Conservation (phyloP, 2,888 invertebrate species). For the Cactoblastis cactorum region DNA sequence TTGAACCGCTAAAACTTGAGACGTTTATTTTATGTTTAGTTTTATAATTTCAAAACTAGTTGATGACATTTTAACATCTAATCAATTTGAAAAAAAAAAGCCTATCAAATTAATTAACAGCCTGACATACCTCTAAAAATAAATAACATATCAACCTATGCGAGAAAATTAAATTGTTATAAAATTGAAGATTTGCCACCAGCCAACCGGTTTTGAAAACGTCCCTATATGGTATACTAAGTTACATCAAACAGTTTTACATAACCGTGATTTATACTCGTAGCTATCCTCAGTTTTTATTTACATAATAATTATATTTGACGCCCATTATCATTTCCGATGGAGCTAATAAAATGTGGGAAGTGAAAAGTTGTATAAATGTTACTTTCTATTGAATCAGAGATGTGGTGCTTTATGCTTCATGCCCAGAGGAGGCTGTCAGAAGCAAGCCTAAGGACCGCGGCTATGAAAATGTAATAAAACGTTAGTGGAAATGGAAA, state of each 20-base stretch:
- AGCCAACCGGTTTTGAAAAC: neutral
- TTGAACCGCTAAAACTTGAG: no score
- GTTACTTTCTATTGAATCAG: constrained; percentile 4
- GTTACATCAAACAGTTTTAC: constrained; percentile 6
- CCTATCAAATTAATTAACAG: neutral
- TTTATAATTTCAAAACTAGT: no score
- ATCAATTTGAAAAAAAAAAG: no score
- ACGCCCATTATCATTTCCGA: neutral
- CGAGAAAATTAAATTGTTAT: no score
- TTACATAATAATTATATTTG: neutral
- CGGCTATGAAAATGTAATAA: neutral
- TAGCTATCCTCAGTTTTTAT: neutral
- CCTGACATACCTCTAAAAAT: neutral
- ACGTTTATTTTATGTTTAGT: no score
- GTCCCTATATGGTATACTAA: constrained; percentile 1
- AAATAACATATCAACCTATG: no score
- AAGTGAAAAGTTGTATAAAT: constrained; percentile 13
- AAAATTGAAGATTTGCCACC: no score
- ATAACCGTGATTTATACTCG: constrained; percentile 10
- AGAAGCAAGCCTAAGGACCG: neutral
- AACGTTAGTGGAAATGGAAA: no score
- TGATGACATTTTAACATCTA: no score
- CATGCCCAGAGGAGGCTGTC: neutral
- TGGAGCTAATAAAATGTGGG: constrained; percentile 7
- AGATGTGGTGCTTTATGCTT: neutral